These are phyloP conservation scores for Agrypnia vestita DNA, from an alignment of 1,140 invertebrate genomes.

Conservation along the genomic window DNA sequence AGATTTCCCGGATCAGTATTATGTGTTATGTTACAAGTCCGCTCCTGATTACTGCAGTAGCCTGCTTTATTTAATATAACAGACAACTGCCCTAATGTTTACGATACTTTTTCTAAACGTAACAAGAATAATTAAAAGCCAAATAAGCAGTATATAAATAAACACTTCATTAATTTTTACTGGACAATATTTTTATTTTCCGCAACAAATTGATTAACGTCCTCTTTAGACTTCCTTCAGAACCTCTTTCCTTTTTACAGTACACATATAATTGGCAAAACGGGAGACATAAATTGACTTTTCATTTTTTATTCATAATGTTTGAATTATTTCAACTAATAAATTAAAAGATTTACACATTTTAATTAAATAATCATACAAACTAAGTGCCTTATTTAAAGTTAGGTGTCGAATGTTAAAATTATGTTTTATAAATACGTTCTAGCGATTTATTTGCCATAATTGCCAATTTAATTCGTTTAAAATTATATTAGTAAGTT, in stretches of 20 bases:
- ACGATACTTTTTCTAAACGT: not conserved
- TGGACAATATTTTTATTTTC: not conserved
- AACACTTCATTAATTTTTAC: too few species aligned
- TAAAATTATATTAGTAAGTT: too few species aligned
- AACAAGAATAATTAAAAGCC: constrained; percentile 18
- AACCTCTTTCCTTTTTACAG: constrained; percentile 51
- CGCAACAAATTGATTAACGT: not conserved
- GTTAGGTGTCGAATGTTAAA: not conserved
- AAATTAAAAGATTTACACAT: constrained; percentile 28
- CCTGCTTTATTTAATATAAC: too few species aligned
- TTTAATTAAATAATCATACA: constrained; percentile 21
- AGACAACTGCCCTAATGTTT: too few species aligned
- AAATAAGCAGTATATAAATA: not conserved
- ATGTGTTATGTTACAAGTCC: too few species aligned
- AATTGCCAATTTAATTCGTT: too few species aligned
- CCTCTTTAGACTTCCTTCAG: not conserved
- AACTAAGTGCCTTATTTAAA: constrained; percentile 3
- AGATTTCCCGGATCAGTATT: too few species aligned
- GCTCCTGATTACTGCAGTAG: too few species aligned
- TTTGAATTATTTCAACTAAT: constrained; percentile 32
- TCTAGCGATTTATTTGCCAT: too few species aligned
- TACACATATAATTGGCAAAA: constrained; percentile 61
- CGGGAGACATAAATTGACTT: constrained; percentile 54
- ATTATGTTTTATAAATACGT: too few species aligned
- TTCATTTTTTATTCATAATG: constrained; percentile 27